Evolutionary conservation across 1,140 invertebrate genomes (phyloP), one percentile per base, ranked within the genome.

Genomic region (Pogonomyrmex barbatus): DNA sequence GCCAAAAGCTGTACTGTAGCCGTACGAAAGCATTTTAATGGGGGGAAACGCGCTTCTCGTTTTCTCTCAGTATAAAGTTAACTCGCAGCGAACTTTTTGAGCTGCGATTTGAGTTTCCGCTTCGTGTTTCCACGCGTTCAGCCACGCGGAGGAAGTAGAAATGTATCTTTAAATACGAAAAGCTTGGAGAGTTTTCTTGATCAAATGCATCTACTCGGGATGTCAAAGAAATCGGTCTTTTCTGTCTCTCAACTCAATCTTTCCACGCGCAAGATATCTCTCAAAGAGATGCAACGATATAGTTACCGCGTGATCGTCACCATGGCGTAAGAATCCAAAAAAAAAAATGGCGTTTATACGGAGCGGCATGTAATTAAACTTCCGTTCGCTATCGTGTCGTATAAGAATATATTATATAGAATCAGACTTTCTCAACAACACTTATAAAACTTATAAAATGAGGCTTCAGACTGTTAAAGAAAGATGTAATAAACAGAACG

Each of bases 281-380:
- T 83, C 54, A 83, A 83, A 83, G 42, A 33, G n/a, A 60, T 78
- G 33, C 36, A 39, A 78, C 10, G 58, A 52, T 50, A 50, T 39
- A 85, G 39, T 10, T 84, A 71, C 45, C 52, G 79, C 30, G 47
- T 50, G 36, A 68, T 70, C 39, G 39, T 81, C 36, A 17, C 24
- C 71, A 9, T 60, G 30, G 14, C n/a, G n/a, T 6, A 10, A 73
- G 9, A 12, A 60, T 83, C 30, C 4, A 47, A 14, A 56, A 68
- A 56, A 50, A 56, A 30, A 79, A 76, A 24, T 1, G 14, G 2
- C 30, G n/a, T 75, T 83, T 83, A 82, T 47, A 30, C 68, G 17
- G 24, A 82, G 30, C 17, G 14, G 33, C 42, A 54, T 83, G 79
- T 30, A 75, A 83, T 83, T 83, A 83, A 73, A 83, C 52, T 82